Evolutionary conservation across 2,113 vertebrate genomes (phyloP).

Genomic region (Orthonyx spaldingii): DNA sequence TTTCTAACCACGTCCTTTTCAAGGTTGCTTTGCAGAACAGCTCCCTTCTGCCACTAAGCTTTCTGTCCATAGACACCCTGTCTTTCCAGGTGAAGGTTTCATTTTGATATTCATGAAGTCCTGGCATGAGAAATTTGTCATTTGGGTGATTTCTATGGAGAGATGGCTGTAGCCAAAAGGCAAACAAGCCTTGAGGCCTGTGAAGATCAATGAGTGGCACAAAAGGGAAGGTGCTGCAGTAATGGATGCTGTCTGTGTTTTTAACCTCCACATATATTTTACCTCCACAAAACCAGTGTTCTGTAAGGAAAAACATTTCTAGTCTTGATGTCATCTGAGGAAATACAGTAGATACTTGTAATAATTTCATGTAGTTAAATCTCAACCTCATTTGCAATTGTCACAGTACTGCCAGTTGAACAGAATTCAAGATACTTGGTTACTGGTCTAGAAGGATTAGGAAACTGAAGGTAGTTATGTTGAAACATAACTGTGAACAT

Average conservation of each 20-base stretch:
- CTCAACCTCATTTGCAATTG: not conserved
- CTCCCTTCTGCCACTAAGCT: not conserved
- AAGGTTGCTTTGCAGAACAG: not conserved
- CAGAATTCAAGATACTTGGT: not conserved
- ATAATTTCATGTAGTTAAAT: not conserved
- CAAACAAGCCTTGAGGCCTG: not conserved
- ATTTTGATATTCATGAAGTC: not conserved
- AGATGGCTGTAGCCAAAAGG: not conserved
- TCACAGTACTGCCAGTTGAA: not conserved
- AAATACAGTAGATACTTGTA: not conserved
- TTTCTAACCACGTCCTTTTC: not conserved
- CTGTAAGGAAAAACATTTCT: not conserved
- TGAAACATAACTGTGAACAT: not conserved
- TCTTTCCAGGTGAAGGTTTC: not conserved
- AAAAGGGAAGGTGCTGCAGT: not conserved
- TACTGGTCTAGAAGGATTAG: not conserved
- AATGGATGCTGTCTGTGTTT: not conserved
- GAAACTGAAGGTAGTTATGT: not conserved
- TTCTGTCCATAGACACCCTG: accelerated
- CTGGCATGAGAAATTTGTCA: not conserved
- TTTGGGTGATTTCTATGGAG: not conserved
- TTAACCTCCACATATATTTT: not conserved
- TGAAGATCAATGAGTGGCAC: not conserved
- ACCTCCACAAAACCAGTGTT: not conserved
- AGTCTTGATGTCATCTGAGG: not conserved